A percentile compares a stretch with the other conserved stretches of the same genome.
These are phyloP conservation scores for Actinia equina DNA, from an alignment of 64 coral and sea anemone species.

Conservation along the genomic window DNA sequence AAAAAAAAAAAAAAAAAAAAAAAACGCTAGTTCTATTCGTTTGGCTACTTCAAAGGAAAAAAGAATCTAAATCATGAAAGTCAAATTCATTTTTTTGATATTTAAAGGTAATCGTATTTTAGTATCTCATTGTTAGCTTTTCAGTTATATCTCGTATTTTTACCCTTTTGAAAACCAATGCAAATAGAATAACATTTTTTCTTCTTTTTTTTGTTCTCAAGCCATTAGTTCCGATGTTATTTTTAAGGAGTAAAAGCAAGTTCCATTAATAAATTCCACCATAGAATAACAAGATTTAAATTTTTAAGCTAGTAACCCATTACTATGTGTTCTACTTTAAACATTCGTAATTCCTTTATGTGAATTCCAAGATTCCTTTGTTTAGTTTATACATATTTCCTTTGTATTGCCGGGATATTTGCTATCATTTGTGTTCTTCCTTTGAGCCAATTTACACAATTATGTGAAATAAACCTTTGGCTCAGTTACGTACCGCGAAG, in stretches of 20 bases:
- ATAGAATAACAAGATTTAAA: not conserved
- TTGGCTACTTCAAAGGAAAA: too few species aligned
- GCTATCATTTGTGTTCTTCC: not conserved
- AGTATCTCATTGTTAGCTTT: too few species aligned
- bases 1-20: too few species aligned
- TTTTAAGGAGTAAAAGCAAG: not conserved
- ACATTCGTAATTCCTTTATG: not conserved
- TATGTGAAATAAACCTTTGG: not conserved
- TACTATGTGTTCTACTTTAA: not conserved
- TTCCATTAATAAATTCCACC: not conserved
- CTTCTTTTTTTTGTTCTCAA: too few species aligned
- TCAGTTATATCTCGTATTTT: too few species aligned
- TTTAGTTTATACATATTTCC: not conserved
- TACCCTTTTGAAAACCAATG: too few species aligned
- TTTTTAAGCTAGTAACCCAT: not conserved
- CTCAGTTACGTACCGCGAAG: not conserved
- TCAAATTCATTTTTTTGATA: too few species aligned
- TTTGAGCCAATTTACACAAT: not conserved
- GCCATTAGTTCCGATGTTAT: not conserved
- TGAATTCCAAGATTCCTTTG: not conserved
- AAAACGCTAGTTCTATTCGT: too few species aligned
- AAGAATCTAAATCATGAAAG: too few species aligned
- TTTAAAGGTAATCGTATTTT: too few species aligned
- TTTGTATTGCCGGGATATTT: not conserved
- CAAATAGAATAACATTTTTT: too few species aligned